Base-by-base conservation (phyloP, 2,797 vertebrate genomes). In the Pangasius macronema region DNA sequence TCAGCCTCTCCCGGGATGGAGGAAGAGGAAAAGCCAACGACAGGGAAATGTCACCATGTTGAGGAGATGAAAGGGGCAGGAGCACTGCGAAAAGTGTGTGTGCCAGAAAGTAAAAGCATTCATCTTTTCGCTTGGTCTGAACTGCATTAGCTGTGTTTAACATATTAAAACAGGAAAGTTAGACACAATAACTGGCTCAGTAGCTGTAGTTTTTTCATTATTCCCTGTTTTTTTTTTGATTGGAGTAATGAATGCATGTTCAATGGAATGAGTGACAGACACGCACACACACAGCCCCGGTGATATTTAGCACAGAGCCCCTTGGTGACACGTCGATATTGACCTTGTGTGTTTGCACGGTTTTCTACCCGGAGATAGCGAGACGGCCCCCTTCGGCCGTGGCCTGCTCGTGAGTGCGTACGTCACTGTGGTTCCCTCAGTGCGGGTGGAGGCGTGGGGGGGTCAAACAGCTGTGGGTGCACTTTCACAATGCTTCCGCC, bases 391-490 rank as follows among this genome's bases (percentile, higher is more conserved):
- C 14, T 55, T 83, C 85, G 83, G 22, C 86, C 81, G 88, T 30
- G 81, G 89, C 83, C 61, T 81, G 72, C 89, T 55, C 51, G 92
- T 92, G 86, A 82, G 88, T 90, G 86, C 18, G 70, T 88, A 87
- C 86, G 87, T 90, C 88, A 89, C 70, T 86, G 87, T 59, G 86
- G 84, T 86, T 59, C 85, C 87, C 68, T 70, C 51, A 53, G 76
- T 65, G 77, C 42, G 59, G 80, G 86, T 70, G 61, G 51, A 49
- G 85, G 92, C 91, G 91, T 92, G 91, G 77, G 90, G 92, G 93
- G 95, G 95, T 95, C 94, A 93, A 91, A 93, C 93, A 93, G 94
- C 93, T 94, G 93, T 95, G 94, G 94, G 95, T 93, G 94, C 92
- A 95, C 94, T 95, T 96, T 95, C 95, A 93, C 94, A 92, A 94